A percentile compares a stretch with the other conserved stretches of the same genome.
Conservation (phyloP, 1,140 invertebrate genomes). For the Patella vulgata region DNA sequence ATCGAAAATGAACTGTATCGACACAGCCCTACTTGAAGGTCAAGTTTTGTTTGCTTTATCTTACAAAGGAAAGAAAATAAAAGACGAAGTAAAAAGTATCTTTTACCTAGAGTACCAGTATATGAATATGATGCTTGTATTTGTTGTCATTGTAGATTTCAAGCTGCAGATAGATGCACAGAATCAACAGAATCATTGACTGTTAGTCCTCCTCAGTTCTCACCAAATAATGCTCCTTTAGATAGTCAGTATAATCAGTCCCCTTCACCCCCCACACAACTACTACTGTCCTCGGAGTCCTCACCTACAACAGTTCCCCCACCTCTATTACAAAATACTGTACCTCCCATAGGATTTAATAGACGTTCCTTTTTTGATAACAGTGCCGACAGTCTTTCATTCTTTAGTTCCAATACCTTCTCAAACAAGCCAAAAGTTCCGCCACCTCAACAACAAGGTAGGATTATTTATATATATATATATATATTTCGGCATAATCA, state of each 20-base stretch:
- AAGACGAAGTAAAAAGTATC: too few species aligned
- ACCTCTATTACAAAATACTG: constrained; percentile 11
- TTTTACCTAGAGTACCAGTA: too few species aligned
- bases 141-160: too few species aligned
- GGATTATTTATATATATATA: neutral
- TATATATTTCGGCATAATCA: too few species aligned
- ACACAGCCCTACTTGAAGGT: too few species aligned
- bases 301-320: constrained; percentile 13
- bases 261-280: constrained; percentile 18
- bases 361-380: constrained; percentile 26
- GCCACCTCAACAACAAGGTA: constrained; percentile 41
- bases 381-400: constrained; percentile 57
- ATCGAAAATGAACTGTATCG: too few species aligned
- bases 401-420: constrained; percentile 43
- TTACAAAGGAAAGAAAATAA: too few species aligned
- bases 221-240: too few species aligned
- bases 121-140: neutral
- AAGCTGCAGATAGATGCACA: too few species aligned
- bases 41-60: too few species aligned
- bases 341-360: constrained; percentile 29
- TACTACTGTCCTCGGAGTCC: constrained; percentile 1
- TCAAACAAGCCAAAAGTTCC: constrained; percentile 43
- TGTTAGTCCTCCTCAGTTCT: too few species aligned
- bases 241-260: neutral
- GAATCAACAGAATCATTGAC: too few species aligned